phyloP scores from a whole-genome alignment of 2,888 invertebrate genomes.

The Glyphotaelius pellucidus region DNA sequence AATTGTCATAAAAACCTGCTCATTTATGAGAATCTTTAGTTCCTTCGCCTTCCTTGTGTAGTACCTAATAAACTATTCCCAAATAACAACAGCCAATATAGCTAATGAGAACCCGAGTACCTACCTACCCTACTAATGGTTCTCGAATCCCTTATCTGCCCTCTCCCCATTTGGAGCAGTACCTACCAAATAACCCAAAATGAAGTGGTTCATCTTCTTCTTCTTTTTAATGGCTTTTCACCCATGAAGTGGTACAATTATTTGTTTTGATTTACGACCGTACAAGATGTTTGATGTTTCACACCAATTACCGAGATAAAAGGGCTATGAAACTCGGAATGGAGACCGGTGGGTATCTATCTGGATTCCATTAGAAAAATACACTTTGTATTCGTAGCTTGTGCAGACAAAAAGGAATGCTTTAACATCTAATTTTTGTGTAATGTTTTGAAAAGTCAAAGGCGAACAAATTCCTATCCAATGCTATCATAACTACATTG shows the following conservation, averaged over 20 bases:
- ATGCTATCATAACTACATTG: not conserved
- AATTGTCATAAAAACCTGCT: no score
- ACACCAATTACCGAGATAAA: slow-evolving; percentile 26
- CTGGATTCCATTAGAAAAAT: not conserved
- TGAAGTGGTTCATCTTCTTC: not conserved
- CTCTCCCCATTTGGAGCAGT: not conserved
- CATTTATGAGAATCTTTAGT: no score
- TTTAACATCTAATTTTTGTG: not conserved
- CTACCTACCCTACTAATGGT: not conserved
- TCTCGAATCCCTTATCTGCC: not conserved
- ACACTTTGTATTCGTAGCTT: not conserved
- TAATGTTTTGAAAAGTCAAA: not conserved
- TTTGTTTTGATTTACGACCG: slow-evolving; percentile 2
- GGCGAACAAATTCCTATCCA: not conserved
- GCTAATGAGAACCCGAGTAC: not conserved
- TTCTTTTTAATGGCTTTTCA: not conserved
- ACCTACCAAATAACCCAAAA: not conserved
- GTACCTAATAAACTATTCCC: not conserved
- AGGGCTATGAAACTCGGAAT: slow-evolving; percentile 7
- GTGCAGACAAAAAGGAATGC: not conserved
- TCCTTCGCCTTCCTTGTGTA: no score
- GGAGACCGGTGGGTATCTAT: not conserved
- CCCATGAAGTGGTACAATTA: not conserved
- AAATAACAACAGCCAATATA: not conserved
- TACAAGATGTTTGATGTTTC: slow-evolving; percentile 7